Percentiles rank a stretch among this genome's conserved stretches.
Conservation (phyloP, 2,888 invertebrate species). For the Aelia acuminata region DNA sequence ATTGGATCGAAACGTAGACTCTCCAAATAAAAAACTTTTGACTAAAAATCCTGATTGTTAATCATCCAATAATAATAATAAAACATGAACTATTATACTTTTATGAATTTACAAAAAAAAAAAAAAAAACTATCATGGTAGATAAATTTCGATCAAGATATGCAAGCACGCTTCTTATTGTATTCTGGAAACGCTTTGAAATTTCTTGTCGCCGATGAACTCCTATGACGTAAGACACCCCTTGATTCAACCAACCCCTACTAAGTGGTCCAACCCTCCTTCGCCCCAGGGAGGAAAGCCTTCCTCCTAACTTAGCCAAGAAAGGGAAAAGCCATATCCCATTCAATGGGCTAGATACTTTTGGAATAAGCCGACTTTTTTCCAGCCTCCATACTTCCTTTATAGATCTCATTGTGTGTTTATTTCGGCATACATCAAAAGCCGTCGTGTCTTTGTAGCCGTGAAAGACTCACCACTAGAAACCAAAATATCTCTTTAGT, state of each 20-base stretch:
- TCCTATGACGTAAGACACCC: not conserved
- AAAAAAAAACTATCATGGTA: too few species aligned
- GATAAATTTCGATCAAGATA: too few species aligned
- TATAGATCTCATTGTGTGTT: not conserved
- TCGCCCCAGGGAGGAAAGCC: not conserved
- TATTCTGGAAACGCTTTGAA: not conserved
- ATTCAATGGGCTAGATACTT: not conserved
- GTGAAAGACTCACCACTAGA: not conserved
- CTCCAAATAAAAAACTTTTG: too few species aligned
- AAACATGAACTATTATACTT: too few species aligned
- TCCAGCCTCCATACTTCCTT: not conserved
- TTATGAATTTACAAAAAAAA: too few species aligned
- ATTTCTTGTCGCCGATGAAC: not conserved
- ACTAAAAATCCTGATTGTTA: too few species aligned
- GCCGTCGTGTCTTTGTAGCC: not conserved
- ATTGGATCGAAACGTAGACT: too few species aligned
- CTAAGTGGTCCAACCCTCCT: not conserved
- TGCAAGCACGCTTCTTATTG: too few species aligned
- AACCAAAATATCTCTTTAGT: too few species aligned
- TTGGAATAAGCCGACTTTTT: not conserved
- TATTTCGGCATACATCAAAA: not conserved
- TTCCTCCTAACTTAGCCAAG: not conserved
- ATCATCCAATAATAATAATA: too few species aligned
- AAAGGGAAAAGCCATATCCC: not conserved
- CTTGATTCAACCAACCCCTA: not conserved